These are phyloP conservation scores for Quiscalus mexicanus DNA, from an alignment of 2,113 vertebrate genomes.

Conservation along the genomic window DNA sequence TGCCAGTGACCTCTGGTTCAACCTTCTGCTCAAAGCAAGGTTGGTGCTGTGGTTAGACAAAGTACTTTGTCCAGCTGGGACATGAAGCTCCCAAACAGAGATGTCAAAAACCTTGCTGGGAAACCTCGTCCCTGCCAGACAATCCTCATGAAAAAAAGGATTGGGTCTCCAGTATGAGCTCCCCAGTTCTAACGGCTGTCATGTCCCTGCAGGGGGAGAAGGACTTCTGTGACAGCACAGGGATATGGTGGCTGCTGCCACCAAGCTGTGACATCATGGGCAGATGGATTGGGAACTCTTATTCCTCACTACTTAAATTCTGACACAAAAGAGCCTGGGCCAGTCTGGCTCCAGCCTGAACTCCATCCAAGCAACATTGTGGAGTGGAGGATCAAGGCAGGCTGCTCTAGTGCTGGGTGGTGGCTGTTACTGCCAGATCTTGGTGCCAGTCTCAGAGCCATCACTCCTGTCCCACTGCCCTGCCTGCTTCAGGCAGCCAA, in stretches of 20 bases:
- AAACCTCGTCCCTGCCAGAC: neutral
- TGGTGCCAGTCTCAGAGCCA: neutral
- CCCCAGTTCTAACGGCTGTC: neutral
- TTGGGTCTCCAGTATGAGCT: neutral
- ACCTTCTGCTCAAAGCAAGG: neutral
- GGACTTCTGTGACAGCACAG: accelerated
- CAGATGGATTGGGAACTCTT: neutral
- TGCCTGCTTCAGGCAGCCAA: neutral
- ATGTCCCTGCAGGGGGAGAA: neutral
- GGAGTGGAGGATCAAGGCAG: neutral
- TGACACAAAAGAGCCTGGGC: neutral
- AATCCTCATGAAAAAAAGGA: neutral
- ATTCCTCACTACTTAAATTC: neutral
- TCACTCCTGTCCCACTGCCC: neutral
- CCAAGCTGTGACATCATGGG: no score
- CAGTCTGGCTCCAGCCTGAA: neutral
- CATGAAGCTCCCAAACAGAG: neutral
- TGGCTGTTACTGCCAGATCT: neutral
- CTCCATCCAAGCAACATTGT: neutral
- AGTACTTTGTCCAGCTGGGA: neutral
- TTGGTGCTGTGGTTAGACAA: no score
- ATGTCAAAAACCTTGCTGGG: neutral
- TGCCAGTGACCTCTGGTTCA: neutral
- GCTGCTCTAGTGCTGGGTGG: neutral
- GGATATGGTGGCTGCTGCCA: neutral